Base-by-base conservation (phyloP, 1,140 invertebrate genomes). In the Mactra quadrangularis region DNA sequence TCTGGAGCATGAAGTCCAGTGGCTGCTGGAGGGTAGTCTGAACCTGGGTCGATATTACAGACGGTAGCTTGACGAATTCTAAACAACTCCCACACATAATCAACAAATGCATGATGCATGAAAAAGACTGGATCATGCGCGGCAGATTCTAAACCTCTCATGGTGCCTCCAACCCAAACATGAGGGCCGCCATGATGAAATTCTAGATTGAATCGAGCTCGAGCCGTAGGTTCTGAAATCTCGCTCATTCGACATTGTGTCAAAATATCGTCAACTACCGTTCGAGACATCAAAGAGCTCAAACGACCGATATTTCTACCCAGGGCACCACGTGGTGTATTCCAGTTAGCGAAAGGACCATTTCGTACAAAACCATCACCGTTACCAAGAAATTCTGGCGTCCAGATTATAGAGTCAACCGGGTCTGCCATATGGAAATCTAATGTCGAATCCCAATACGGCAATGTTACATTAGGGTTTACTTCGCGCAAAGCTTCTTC, bases 91-190 rank as follows among this genome's bases (percentile, higher is more conserved):
- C 89, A 90, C 15, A 90, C 59, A 59, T 87, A 88, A 81, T 93
- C 92, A n/a, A 94, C 84, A 83, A 91, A 93, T 35, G 86, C 79
- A 82, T 94, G 93, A 82, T 92, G 92, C 71, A 93, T 66, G 82
- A 91, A 93, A 85, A 93, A 93, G 22, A 92, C 85, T 0, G 89
- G 89, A 82, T 94, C 93, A 70, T 90, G 92, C 35, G 92, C 79
- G n/a, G 90, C 87, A 11, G 90, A 92, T 19, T 86, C 74, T 29
- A 90, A 57, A 60, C 71, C 59, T 7, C 25, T 60, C 87, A 91
- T 89, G 33, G 84, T 71, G 0, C 90, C 90, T 6, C 90, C 89
- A 35, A 89, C 74, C 66, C 83, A 90, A n/a, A 76, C 62, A 75
- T 91, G 90, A 29, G 84, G 59, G n/a, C 66, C 79, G 11, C 86